Percentiles rank a stretch among this genome's conserved stretches.
Conservation (phyloP, 2,888 invertebrate species). For the Catocala sponsa region DNA sequence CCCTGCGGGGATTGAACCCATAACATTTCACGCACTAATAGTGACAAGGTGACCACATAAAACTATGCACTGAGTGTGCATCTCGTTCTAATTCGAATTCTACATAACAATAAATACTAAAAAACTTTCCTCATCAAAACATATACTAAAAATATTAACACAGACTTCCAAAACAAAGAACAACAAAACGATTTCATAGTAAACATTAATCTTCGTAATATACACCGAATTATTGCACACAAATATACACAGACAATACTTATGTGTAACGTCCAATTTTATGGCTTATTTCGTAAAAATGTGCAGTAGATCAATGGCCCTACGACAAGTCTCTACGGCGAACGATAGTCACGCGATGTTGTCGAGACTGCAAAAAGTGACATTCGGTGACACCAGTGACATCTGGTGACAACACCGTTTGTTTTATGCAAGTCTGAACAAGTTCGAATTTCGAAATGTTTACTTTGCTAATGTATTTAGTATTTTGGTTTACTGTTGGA, state of each 20-base stretch:
- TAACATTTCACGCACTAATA: no score
- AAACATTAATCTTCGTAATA: constrained; percentile 46
- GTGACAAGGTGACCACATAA: no score
- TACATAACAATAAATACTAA: no score
- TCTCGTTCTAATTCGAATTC: background rate
- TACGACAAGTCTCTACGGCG: constrained; percentile 59
- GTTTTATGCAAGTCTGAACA: constrained; percentile 35
- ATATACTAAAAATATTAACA: background rate
- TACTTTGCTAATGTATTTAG: constrained; percentile 27
- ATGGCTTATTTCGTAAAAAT: constrained; percentile 82
- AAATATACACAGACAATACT: constrained; percentile 56
- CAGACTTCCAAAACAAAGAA: constrained; percentile 7
- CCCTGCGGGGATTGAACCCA: no score
- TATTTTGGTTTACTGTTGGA: constrained; percentile 14
- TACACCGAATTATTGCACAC: constrained; percentile 31
- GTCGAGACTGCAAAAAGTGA: constrained; percentile 45
- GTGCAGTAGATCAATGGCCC: constrained; percentile 75
- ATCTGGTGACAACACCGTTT: constrained; percentile 45
- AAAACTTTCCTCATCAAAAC: no score
- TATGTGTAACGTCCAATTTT: constrained; percentile 74
- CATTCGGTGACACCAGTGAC: constrained; percentile 35
- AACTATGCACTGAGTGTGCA: no score
- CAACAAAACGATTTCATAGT: constrained; percentile 19
- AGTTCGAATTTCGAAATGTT: constrained; percentile 34
- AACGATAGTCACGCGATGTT: constrained; percentile 61